Evolutionary conservation across 2,888 invertebrate genomes (phyloP), one percentile per base, ranked within the genome.

Genomic region (Philereme transversata): DNA sequence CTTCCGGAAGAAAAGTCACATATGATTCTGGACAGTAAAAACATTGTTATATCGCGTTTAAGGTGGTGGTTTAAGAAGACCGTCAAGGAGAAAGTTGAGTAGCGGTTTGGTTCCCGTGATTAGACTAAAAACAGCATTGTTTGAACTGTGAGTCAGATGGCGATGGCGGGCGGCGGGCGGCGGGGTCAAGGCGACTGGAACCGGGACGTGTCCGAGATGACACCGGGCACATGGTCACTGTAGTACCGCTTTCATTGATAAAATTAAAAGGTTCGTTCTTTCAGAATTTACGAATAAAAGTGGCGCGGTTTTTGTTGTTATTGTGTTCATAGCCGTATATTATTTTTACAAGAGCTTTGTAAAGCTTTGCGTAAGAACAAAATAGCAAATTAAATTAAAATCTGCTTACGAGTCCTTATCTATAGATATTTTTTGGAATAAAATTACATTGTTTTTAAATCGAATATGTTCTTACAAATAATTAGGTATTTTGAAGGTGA

Each of bases 181-280:
- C 61, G 69, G 60, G 66, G 67, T 66, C 70, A 67, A 67, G 70
- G 70, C 67, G 68, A 62, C 57, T 64, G 73, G 67, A 74, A 74
- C 70, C 79, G 73, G 77, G 78, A 76, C 80, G 71, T 72, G 77
- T 79, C 79, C 77, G 74, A 76, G 74, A 75, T 70, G 73, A 70
- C 67, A 55, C 64, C 65, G 65, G 55, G 64, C 63, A 64, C 67
- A 58, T 68, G 67, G 68, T 62, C 68, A 67, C 63, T 65, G 63
- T 63, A 59, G 45, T 62, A 57, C 60, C 51, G 51, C 57, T 60
- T 60, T 58, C 60, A 63, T 60, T 60, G 60, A 58, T 59, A 57
- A 53, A 62, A 56, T 63, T 52, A 59, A 63, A 63, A 59, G 41
- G 56, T 60, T 59, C 55, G 52, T 57, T 63, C 62, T 59, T 59